phyloP scores from a whole-genome alignment of 2,113 vertebrate genomes.

The Noturus placidus region DNA sequence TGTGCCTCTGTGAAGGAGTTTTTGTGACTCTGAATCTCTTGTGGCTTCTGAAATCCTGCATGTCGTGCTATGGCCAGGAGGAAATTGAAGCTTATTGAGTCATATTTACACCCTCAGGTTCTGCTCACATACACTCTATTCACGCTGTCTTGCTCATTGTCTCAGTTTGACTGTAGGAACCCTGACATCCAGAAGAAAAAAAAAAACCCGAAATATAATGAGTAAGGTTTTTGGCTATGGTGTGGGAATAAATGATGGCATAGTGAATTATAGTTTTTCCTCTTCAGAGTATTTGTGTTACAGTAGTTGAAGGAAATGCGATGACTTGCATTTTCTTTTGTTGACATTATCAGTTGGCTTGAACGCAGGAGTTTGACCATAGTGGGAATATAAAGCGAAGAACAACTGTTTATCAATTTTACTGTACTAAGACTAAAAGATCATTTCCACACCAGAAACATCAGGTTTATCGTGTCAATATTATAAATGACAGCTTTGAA shows the following conservation, averaged over 20 bases:
- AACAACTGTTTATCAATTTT: neutral
- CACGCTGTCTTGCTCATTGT: neutral
- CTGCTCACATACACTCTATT: neutral
- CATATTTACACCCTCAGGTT: constrained; percentile 10
- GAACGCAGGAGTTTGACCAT: neutral
- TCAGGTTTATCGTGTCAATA: too few relatives aligned
- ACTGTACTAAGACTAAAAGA: neutral
- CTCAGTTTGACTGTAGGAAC: neutral
- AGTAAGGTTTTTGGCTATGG: neutral
- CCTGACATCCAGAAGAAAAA: neutral
- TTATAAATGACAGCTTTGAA: too few relatives aligned
- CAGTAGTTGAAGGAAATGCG: neutral
- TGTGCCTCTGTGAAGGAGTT: neutral
- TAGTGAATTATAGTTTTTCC: neutral
- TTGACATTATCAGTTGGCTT: neutral
- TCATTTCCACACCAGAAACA: too few relatives aligned
- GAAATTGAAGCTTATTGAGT: constrained; percentile 30
- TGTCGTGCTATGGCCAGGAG: constrained; percentile 25
- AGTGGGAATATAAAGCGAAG: neutral
- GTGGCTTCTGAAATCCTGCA: neutral
- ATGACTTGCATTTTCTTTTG: neutral
- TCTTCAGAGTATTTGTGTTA: neutral
- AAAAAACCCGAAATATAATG: neutral
- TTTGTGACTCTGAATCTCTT: neutral
- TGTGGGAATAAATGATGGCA: neutral